These are phyloP conservation scores for Chaenocephalus aceratus DNA, from an alignment of 2,113 vertebrate species.

Conservation along the genomic window DNA sequence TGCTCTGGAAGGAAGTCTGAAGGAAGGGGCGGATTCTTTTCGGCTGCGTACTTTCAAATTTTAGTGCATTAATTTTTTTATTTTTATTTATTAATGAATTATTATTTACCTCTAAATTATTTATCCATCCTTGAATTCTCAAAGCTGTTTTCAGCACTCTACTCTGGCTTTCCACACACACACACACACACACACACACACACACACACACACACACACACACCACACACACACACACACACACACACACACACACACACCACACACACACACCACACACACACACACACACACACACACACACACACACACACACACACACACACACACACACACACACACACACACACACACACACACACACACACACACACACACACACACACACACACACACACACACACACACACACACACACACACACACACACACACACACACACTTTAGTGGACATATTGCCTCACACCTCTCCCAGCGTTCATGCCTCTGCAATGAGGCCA, in stretches of 20 bases:
- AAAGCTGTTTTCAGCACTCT: too few species aligned
- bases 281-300: background rate
- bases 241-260: background rate
- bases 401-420: too few species aligned
- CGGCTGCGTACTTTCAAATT: too few species aligned
- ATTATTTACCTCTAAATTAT: constrained; percentile 27
- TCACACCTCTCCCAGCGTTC: background rate
- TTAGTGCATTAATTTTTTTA: too few species aligned
- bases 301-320: background rate
- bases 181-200: background rate
- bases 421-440: background rate
- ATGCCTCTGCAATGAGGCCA: background rate
- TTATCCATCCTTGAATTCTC: constrained; percentile 3
- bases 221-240: background rate
- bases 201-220: background rate
- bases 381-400: too few species aligned
- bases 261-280: too few species aligned
- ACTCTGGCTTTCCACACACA: background rate
- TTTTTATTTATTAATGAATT: too few species aligned
- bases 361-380: background rate
- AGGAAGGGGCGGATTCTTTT: too few species aligned
- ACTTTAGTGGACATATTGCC: background rate
- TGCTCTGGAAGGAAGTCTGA: too few species aligned
- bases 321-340: background rate
- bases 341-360: background rate